These are phyloP conservation scores for Drosophila nannoptera DNA, from an alignment of 1,140 invertebrate species.

Conservation along the genomic window DNA sequence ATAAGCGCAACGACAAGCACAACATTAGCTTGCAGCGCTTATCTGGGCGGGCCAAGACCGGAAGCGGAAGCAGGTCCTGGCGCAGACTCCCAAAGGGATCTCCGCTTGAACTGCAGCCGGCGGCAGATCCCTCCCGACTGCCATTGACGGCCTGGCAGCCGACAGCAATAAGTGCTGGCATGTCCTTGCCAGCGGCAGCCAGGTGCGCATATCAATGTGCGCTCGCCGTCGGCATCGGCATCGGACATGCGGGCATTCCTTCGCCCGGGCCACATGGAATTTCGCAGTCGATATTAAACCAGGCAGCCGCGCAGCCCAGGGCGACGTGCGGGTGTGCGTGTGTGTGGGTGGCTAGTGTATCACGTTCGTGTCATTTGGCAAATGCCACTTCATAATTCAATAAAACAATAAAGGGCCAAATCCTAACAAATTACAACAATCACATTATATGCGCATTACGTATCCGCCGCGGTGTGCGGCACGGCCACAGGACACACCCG, in stretches of 20 bases:
- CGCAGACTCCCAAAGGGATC: conserved; percentile 1
- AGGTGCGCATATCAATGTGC: conserved; percentile 58
- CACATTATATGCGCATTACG: conserved; percentile 49
- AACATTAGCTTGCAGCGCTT: conserved; percentile 46
- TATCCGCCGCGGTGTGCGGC: neutral
- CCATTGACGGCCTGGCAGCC: conserved; percentile 5
- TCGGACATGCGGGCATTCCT: conserved; percentile 60
- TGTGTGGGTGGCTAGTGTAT: conserved; percentile 47
- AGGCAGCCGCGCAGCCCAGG: conserved; percentile 4
- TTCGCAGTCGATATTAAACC: conserved; percentile 40
- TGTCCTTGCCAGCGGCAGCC: conserved; percentile 23
- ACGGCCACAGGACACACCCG: neutral
- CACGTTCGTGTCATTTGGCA: conserved; percentile 69
- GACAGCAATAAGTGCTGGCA: conserved; percentile 8
- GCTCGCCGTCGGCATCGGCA: conserved; percentile 40
- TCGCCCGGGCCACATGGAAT: conserved; percentile 40
- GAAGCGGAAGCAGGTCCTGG: conserved; percentile 34
- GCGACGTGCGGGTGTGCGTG: conserved; percentile 7
- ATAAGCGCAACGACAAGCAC: conserved; percentile 32
- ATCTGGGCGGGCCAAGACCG: conserved; percentile 18
- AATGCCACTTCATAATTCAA: conserved; percentile 78
- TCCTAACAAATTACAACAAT: conserved; percentile 78
- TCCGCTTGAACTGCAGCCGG: too few species aligned
- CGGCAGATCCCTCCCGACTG: neutral
- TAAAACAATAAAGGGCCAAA: conserved; percentile 76